Evolutionary conservation across 64 coral and sea anemone genomes (phyloP).

Genomic region (Stichodactyla mertensii): DNA sequence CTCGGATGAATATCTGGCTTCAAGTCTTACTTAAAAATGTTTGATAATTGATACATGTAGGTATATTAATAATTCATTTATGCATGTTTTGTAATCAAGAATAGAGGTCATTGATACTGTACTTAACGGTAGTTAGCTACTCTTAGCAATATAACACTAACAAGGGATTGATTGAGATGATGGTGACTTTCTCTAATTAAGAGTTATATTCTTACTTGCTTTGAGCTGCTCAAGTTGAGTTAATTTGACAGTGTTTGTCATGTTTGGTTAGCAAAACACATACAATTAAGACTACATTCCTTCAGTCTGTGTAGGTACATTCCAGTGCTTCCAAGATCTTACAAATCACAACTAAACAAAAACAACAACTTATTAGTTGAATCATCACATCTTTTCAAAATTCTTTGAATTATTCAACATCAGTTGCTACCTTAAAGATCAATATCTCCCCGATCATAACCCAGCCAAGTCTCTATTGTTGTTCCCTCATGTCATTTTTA

Average conservation of each 20-base stretch:
- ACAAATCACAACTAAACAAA: background rate
- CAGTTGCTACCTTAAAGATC: background rate
- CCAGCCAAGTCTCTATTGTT: background rate
- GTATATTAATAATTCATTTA: background rate
- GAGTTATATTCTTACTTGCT: background rate
- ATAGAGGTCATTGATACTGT: background rate
- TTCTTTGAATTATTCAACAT: background rate
- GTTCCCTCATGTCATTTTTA: background rate
- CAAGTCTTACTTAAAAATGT: too few relatives aligned
- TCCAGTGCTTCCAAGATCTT: slow-evolving; percentile 1
- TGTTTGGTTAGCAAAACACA: background rate
- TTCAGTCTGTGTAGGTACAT: background rate
- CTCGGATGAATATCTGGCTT: too few relatives aligned
- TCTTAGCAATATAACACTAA: background rate
- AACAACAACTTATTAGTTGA: background rate
- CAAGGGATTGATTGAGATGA: background rate
- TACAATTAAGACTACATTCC: background rate
- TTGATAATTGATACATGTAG: too few relatives aligned
- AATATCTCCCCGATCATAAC: background rate
- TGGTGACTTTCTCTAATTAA: background rate
- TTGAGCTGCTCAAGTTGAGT: background rate
- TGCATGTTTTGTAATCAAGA: background rate
- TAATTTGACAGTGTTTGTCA: background rate
- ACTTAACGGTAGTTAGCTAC: background rate
- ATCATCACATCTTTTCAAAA: background rate